Conservation (phyloP, 2,888 invertebrate genomes). For the Netelia fuscicornis region DNA sequence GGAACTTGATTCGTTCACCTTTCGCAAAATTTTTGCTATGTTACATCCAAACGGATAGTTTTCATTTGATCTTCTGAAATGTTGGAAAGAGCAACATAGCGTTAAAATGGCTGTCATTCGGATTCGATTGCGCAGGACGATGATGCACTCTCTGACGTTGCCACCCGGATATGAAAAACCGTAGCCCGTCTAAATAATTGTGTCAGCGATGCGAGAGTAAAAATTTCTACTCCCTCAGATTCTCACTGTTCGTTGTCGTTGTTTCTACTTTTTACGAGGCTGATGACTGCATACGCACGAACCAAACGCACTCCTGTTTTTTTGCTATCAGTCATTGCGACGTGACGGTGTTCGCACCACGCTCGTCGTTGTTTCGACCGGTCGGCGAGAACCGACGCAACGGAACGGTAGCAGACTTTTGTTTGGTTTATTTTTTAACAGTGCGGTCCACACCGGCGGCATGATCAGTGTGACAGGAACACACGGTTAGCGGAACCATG, state of each 20-base stretch:
- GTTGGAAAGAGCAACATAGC: not conserved
- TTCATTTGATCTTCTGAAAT: not conserved
- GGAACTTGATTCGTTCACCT: not conserved
- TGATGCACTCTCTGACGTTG: not conserved
- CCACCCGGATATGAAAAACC: not conserved
- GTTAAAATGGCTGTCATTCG: slow-evolving; percentile 14
- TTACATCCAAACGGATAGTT: slow-evolving; percentile 14
- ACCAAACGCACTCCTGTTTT: slow-evolving; percentile 1
- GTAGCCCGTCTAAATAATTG: slow-evolving; percentile 11
- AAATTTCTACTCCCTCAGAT: not conserved
- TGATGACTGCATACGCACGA: slow-evolving; percentile 5
- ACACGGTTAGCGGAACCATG: not conserved
- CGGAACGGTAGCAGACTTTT: slow-evolving; percentile 56
- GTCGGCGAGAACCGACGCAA: slow-evolving; percentile 13
- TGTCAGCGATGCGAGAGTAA: slow-evolving; percentile 8
- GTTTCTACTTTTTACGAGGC: not conserved
- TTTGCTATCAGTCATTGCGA: slow-evolving; percentile 44
- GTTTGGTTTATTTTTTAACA: slow-evolving; percentile 55
- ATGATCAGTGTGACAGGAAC: slow-evolving; percentile 23
- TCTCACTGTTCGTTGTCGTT: not conserved
- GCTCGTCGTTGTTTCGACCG: slow-evolving; percentile 57
- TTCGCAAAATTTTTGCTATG: slow-evolving; percentile 25
- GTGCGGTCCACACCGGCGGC: slow-evolving; percentile 26
- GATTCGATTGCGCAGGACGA: not conserved
- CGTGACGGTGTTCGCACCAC: slow-evolving; percentile 49